phyloP scores from a whole-genome alignment of 2,797 vertebrate genomes.

The Anguilla marmorata region DNA sequence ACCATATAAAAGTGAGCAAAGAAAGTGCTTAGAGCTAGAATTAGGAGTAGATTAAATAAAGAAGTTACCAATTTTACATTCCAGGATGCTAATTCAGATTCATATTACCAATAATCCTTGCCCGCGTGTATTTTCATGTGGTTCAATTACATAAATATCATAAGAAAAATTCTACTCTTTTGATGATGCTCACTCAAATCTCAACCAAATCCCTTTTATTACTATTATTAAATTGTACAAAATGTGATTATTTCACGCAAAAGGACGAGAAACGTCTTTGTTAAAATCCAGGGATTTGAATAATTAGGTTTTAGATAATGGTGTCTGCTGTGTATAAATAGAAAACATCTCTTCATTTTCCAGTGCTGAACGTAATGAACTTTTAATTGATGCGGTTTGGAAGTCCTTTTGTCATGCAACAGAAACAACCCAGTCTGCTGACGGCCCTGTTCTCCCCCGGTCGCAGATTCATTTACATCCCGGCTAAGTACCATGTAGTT shows the following conservation, averaged over 20 bases:
- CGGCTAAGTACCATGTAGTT: constrained; percentile 80
- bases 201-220: constrained; percentile 54
- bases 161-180: constrained; percentile 57
- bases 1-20: background rate
- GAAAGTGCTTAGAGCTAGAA: constrained; percentile 36
- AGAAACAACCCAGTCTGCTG: constrained; percentile 74
- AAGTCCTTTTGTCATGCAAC: constrained; percentile 76
- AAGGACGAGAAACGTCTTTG: constrained; percentile 62
- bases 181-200: constrained; percentile 64
- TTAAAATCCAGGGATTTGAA: constrained; percentile 74
- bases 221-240: constrained; percentile 59
- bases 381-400: constrained; percentile 78
- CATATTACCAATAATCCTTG: constrained; percentile 58
- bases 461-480: constrained; percentile 77
- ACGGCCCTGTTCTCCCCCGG: constrained; percentile 73
- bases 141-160: constrained; percentile 57
- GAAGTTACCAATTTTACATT: constrained; percentile 50
- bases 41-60: constrained; percentile 45
- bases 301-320: constrained; percentile 74
- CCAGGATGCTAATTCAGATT: constrained; percentile 59
- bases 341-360: constrained; percentile 70
- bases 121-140: constrained; percentile 53
- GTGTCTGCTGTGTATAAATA: constrained; percentile 68
- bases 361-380: constrained; percentile 74
- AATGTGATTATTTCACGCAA: constrained; percentile 67